Conservation (phyloP, 2,113 vertebrate genomes). For the Aepyceros melampus region DNA sequence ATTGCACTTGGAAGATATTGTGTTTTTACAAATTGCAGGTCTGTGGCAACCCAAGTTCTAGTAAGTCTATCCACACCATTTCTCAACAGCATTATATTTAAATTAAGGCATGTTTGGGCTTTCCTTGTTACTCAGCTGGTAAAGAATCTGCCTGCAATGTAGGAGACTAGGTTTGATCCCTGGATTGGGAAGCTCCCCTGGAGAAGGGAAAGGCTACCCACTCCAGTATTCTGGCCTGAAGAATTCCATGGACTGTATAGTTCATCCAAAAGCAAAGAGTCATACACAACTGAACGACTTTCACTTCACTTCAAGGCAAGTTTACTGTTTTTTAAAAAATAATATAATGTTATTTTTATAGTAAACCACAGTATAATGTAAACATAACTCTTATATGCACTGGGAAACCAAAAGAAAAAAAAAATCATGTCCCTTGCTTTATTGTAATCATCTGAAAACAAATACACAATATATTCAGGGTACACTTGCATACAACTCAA, state of each 20-base stretch:
- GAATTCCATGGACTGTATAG: background rate
- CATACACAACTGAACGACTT: background rate
- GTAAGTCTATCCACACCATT: background rate
- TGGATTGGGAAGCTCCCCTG: background rate
- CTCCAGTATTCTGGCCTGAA: background rate
- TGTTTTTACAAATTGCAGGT: background rate
- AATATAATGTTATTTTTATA: background rate
- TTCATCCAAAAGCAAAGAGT: no score
- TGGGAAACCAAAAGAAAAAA: background rate
- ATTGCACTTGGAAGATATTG: background rate
- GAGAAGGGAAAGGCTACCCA: background rate
- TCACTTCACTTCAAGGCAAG: background rate
- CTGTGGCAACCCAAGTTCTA: background rate
- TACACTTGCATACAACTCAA: background rate
- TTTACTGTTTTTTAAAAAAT: background rate
- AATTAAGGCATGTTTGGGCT: background rate
- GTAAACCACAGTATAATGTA: background rate
- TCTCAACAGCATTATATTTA: background rate
- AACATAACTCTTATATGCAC: background rate
- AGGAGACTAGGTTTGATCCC: background rate
- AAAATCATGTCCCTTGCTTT: background rate
- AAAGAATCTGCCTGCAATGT: fast-evolving
- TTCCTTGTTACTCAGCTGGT: background rate
- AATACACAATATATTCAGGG: background rate
- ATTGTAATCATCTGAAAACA: background rate